Conservation (phyloP, 2,888 invertebrate species). For the Standfussiana lucernea region DNA sequence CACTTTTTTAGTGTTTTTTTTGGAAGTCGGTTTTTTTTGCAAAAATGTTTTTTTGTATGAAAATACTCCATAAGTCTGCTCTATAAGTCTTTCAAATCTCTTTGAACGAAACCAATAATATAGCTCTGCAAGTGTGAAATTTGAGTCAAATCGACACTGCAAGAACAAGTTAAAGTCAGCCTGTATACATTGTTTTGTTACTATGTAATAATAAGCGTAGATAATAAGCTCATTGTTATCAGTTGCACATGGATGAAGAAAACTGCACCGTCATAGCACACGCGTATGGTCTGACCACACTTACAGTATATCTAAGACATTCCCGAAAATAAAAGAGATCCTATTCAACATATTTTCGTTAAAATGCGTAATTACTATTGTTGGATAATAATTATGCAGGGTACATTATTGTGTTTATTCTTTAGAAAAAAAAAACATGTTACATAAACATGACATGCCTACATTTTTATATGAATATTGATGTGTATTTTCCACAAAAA, state of each 20-base stretch:
- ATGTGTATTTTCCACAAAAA: neutral
- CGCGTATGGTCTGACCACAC: neutral
- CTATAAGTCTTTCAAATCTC: no score
- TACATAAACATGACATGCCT: neutral
- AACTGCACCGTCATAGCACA: neutral
- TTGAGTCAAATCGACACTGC: no score
- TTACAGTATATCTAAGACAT: neutral
- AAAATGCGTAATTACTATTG: neutral
- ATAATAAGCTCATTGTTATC: constrained; percentile 9
- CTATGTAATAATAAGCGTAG: neutral
- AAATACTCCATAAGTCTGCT: no score
- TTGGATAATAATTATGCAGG: neutral
- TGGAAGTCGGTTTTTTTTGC: no score
- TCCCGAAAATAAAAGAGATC: neutral
- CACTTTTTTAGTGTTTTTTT: no score
- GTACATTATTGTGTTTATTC: neutral
- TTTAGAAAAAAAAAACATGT: neutral
- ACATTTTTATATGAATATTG: neutral
- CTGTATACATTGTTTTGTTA: constrained; percentile 7
- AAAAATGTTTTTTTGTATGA: no score
- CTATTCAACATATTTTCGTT: neutral
- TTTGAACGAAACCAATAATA: no score
- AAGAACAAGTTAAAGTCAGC: neutral
- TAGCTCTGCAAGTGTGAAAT: no score
- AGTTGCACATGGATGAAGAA: neutral